A percentile compares a stretch with the other conserved stretches of the same genome.
These are phyloP conservation scores for Dinomys branickii DNA, from an alignment of 2,113 vertebrate species.

Conservation along the genomic window DNA sequence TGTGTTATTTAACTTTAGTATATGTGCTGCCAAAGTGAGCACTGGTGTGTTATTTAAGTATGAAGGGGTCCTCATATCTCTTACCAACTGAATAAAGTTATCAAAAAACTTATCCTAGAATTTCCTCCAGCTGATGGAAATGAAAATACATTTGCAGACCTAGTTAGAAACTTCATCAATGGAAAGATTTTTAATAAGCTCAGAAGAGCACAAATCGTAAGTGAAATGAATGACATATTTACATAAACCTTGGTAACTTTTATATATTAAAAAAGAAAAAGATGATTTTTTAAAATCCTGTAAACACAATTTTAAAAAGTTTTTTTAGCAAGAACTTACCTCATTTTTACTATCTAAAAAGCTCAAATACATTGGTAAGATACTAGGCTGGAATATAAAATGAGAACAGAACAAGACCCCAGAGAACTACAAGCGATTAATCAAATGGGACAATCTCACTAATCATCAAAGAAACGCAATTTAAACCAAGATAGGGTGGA, in stretches of 20 bases:
- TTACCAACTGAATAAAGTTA: conserved; percentile 18
- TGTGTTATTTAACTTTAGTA: background rate
- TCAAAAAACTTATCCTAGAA: conserved; percentile 24
- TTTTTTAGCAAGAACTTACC: background rate
- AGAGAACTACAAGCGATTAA: conserved; percentile 34
- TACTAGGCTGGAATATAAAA: conserved; percentile 7
- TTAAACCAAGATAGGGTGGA: conserved; percentile 28
- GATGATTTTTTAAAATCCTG: background rate
- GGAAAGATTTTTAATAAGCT: conserved; percentile 13
- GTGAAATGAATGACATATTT: background rate
- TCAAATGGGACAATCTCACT: conserved; percentile 32
- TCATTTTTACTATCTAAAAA: conserved; percentile 22
- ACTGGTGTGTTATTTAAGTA: background rate
- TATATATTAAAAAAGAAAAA: background rate
- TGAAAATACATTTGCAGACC: conserved; percentile 38
- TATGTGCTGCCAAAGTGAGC: background rate
- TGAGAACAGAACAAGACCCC: background rate
- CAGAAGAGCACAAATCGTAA: background rate
- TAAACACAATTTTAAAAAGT: background rate
- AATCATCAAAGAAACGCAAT: conserved; percentile 53
- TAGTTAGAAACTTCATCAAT: conserved; percentile 13
- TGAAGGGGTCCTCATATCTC: background rate
- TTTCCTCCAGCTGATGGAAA: conserved; percentile 37
- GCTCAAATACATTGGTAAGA: conserved; percentile 45
- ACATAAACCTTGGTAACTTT: conserved; percentile 17